These are phyloP conservation scores for Myathropa florea DNA, from an alignment of 2,888 invertebrate species.

Conservation along the genomic window DNA sequence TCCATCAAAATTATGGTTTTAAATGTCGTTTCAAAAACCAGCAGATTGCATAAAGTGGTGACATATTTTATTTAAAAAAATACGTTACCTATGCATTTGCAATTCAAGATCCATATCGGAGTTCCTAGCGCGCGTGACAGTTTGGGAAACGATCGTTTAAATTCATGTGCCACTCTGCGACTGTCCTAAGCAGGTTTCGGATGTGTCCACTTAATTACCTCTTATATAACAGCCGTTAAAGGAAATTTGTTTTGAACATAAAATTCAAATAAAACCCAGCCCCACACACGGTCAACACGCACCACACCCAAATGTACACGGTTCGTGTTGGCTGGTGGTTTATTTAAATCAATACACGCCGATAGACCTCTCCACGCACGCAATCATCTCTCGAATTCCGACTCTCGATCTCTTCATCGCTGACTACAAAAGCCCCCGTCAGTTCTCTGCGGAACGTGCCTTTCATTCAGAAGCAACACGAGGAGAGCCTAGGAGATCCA, in stretches of 20 bases:
- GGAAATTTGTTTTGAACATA: background rate
- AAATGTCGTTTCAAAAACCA: background rate
- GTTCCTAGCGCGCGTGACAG: background rate
- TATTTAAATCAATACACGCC: background rate
- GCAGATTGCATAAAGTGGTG: too few species aligned
- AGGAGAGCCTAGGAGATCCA: background rate
- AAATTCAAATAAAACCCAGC: background rate
- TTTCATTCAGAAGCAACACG: background rate
- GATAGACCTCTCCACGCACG: background rate
- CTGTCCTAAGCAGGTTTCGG: background rate
- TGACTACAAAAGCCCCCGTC: background rate
- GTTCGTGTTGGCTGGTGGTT: background rate
- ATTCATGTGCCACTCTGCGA: background rate
- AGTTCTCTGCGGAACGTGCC: background rate
- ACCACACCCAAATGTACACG: background rate
- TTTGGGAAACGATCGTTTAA: too few species aligned
- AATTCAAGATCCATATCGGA: background rate
- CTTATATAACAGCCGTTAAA: background rate
- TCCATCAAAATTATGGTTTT: background rate
- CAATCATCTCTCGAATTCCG: too few species aligned
- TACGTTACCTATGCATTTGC: background rate
- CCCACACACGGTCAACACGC: background rate
- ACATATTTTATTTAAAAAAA: background rate
- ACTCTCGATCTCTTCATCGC: background rate
- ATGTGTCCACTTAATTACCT: background rate